These are phyloP conservation scores for Leiothrix lutea DNA, from an alignment of 2,113 vertebrate genomes.

Conservation along the genomic window DNA sequence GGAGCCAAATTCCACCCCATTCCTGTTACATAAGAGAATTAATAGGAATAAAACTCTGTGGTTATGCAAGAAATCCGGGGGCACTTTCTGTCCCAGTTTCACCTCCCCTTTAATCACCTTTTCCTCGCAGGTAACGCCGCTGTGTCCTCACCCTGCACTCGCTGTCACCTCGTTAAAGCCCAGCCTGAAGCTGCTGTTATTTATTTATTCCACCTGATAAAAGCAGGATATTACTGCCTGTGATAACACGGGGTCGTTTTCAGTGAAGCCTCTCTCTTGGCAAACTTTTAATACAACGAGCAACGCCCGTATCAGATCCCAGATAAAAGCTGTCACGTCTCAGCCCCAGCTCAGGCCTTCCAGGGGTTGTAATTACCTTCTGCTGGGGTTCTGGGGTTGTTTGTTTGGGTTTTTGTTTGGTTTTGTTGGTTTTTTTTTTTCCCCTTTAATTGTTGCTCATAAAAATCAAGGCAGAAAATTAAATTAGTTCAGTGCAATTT, in stretches of 20 bases:
- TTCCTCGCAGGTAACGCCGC: background rate
- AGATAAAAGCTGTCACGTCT: constrained; percentile 58
- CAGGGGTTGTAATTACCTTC: constrained; percentile 20
- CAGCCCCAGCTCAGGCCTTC: constrained; percentile 8
- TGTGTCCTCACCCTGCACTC: background rate
- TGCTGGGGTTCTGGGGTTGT: background rate
- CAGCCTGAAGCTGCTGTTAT: background rate
- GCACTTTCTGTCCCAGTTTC: background rate
- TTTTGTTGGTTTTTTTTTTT: background rate
- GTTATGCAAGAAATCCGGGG: background rate
- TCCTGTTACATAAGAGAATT: background rate
- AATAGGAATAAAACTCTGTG: background rate
- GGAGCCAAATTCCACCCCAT: background rate
- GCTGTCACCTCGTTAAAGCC: constrained; percentile 23
- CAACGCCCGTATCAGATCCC: background rate
- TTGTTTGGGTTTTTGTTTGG: background rate
- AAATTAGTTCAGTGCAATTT: constrained; percentile 31
- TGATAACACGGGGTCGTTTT: constrained; percentile 35
- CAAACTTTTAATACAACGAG: constrained; percentile 44
- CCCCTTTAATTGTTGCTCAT: constrained; percentile 40
- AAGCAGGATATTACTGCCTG: constrained; percentile 63
- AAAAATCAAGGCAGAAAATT: constrained; percentile 54
- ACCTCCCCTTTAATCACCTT: background rate
- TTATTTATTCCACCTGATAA: constrained; percentile 67
- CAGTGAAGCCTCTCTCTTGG: constrained; percentile 55